phyloP scores from a whole-genome alignment of 2,797 vertebrate genomes.

The Aythya fuligula region DNA sequence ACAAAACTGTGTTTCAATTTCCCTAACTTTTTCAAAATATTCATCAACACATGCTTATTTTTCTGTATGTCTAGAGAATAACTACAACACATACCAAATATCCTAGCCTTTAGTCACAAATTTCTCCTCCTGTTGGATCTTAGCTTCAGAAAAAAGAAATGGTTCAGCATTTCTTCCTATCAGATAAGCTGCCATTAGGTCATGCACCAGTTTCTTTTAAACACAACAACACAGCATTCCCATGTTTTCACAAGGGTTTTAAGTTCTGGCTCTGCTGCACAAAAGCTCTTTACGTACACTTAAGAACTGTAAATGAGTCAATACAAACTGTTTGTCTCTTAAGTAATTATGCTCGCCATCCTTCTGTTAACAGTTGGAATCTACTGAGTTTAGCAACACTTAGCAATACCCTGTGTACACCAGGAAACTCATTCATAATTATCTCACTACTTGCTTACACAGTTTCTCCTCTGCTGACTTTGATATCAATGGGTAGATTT shows the following conservation, averaged over 20 bases:
- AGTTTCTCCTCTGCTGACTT: neutral
- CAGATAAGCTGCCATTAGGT: neutral
- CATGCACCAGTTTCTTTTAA: slow-evolving; percentile 12
- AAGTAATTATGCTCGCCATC: neutral
- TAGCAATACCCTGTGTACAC: neutral
- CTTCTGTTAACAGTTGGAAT: neutral
- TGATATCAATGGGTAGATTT: neutral
- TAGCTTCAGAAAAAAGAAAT: neutral
- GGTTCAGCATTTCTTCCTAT: neutral
- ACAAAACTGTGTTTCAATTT: neutral
- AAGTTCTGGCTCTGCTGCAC: slow-evolving; percentile 4
- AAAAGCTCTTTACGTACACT: slow-evolving; percentile 1
- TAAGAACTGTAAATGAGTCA: slow-evolving; percentile 11
- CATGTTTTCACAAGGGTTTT: slow-evolving; percentile 13
- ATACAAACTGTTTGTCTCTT: neutral
- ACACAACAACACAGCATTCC: neutral
- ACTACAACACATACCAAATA: neutral
- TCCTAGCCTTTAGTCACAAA: neutral
- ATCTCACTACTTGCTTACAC: neutral
- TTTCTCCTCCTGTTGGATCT: neutral
- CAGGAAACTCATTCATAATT: neutral
- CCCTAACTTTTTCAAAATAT: neutral
- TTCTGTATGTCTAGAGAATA: neutral
- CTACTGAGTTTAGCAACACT: neutral
- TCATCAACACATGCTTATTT: neutral